Evolutionary conservation across 2,888 invertebrate genomes (phyloP), one percentile per base, ranked within the genome.

Genomic region (Melanophora roralis): DNA sequence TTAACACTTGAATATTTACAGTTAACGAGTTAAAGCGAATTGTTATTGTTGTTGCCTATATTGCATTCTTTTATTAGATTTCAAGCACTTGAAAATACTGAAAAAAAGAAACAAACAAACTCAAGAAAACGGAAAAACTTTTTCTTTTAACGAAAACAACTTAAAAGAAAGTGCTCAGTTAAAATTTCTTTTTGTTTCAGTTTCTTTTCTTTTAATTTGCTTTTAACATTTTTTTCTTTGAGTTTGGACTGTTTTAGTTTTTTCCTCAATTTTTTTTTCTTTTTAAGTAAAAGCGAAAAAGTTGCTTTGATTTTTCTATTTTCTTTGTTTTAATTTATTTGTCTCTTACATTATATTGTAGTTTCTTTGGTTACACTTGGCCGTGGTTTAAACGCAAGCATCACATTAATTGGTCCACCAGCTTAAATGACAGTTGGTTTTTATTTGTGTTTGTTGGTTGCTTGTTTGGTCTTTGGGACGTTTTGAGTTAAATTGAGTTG

Each of bases 391-490:
- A 3, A 5, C 32, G 72, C 47, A 64, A 62, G 60, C 34, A 67
- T n/a, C n/a, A 60, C 62, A 62, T 72, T 67, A 78, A 78, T 78
- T 78, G 72, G 60, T 72, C 65, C 75, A 75, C 60, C 71, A 64
- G 55, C 16, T 55, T 55, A 60, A 77, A 72, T 62, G 55, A 53
- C 78, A 78, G 72, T 67, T 62, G 78, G 53, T 60, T 71, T 45
- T 55, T 43, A 60, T 43, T 64, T n/a, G 19, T 21, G 36, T 36
- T 36, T 32, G 9, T 53, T 12, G 32, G 47, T 34, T 12, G 11
- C 34, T 34, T 55, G 27, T 16, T 47, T 59, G 53, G 40, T 64
- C 55, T 55, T 34, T 9, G 43, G 67, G 51, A 36, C 67, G 32
- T 75, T 55, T 36, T 16, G 36, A 55, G 32, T 68, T 45, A 62